Conservation (phyloP, 2,888 invertebrate species). For the Dione vanillae region DNA sequence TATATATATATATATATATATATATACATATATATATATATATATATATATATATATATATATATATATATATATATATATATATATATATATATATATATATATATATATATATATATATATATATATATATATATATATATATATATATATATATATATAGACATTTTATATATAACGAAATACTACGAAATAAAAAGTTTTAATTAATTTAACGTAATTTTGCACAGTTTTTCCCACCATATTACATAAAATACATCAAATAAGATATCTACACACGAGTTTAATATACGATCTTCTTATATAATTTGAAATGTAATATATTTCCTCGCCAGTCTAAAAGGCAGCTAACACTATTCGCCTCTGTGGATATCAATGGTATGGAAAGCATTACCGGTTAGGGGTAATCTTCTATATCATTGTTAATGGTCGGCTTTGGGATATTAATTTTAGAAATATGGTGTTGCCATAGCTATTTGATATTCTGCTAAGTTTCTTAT, state of each 20-base stretch:
- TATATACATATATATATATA: not conserved
- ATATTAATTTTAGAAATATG: constrained; percentile 41
- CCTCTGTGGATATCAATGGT: constrained; percentile 57
- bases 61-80: too few relatives aligned
- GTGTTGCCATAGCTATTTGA: constrained; percentile 26
- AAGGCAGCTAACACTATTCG: constrained; percentile 59
- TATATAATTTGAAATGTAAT: constrained; percentile 3
- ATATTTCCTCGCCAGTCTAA: constrained; percentile 52
- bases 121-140: too few relatives aligned
- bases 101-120: too few relatives aligned
- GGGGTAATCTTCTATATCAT: constrained; percentile 38
- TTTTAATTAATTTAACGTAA: too few relatives aligned
- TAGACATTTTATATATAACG: too few relatives aligned
- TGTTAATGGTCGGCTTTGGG: constrained; percentile 34
- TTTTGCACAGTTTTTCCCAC: too few relatives aligned
- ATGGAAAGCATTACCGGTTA: constrained; percentile 51
- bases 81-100: too few relatives aligned
- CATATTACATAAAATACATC: too few relatives aligned
- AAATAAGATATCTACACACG: not conserved
- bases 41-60: too few relatives aligned
- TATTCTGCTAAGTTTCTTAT: not conserved
- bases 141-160: too few relatives aligned
- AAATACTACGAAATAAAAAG: too few relatives aligned
- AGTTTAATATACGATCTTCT: constrained; percentile 1
- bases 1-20: too few relatives aligned